A percentile compares a stretch with the other conserved stretches of the same genome.
Conservation (phyloP, 2,113 vertebrate genomes). For the Melanerpes formicivorus region DNA sequence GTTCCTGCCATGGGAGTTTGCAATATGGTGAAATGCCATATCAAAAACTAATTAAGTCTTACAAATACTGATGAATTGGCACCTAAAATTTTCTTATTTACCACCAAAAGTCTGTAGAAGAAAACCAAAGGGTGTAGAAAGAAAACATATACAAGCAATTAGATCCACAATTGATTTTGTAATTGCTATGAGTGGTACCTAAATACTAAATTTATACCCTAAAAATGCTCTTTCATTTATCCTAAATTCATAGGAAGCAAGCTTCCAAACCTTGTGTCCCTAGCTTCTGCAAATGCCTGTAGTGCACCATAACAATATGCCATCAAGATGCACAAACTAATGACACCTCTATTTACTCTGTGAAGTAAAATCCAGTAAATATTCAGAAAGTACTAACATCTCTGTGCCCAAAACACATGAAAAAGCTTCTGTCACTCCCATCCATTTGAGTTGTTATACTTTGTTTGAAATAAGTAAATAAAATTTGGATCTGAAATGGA, state of each 20-base stretch:
- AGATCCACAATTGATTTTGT: not conserved
- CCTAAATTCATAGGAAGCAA: not conserved
- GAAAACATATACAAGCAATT: not conserved
- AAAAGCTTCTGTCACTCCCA: not conserved
- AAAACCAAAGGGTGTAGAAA: not conserved
- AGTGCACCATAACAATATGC: not conserved
- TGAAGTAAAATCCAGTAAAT: not conserved
- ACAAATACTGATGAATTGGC: not conserved
- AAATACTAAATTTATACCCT: not conserved
- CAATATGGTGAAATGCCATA: not conserved
- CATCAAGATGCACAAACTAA: not conserved
- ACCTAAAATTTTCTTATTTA: not conserved
- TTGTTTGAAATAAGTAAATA: not conserved
- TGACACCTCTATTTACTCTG: not conserved
- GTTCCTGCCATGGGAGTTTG: not conserved
- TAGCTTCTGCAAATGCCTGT: not conserved
- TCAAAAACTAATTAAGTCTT: not conserved
- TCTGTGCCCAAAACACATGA: not conserved
- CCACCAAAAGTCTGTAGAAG: not conserved
- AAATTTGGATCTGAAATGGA: not conserved
- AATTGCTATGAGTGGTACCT: accelerated
- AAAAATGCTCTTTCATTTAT: not conserved
- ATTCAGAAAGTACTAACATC: not conserved
- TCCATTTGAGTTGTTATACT: not conserved
- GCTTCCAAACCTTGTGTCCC: not conserved